Conservation (phyloP, 2,888 invertebrate species). For the Polia nebulosa region DNA sequence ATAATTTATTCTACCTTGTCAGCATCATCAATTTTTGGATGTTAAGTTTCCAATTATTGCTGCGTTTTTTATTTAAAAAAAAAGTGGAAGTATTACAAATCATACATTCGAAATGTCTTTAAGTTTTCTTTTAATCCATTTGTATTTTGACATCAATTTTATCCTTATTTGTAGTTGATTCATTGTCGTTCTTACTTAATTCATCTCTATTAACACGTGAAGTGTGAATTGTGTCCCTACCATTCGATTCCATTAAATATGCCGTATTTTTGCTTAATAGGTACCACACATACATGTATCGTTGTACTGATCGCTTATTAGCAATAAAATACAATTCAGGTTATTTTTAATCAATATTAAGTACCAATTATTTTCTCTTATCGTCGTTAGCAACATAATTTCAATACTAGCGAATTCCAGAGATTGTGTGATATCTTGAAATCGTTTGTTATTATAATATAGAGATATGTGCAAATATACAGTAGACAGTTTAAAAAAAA, state of each 20-base stretch:
- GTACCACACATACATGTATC: no score
- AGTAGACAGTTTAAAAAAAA: neutral
- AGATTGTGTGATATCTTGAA: no score
- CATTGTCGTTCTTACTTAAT: neutral
- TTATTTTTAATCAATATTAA: neutral
- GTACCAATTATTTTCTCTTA: neutral
- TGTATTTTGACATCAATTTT: neutral
- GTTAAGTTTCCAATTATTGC: constrained; percentile 3
- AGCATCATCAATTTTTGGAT: neutral
- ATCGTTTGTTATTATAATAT: no score
- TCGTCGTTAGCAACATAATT: neutral
- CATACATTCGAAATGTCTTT: neutral
- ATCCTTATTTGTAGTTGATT: neutral
- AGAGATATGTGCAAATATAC: no score
- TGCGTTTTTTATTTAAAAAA: neutral
- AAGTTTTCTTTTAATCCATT: neutral
- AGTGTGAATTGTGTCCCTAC: no score
- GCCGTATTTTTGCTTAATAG: no score
- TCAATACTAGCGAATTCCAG: neutral
- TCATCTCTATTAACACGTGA: neutral
- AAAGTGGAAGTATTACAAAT: neutral
- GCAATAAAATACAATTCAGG: neutral
- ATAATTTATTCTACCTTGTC: constrained; percentile 6
- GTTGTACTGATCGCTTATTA: neutral
- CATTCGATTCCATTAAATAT: no score